Base-by-base conservation (phyloP, 2,797 vertebrate genomes). In the Megalops cyprinoides region DNA sequence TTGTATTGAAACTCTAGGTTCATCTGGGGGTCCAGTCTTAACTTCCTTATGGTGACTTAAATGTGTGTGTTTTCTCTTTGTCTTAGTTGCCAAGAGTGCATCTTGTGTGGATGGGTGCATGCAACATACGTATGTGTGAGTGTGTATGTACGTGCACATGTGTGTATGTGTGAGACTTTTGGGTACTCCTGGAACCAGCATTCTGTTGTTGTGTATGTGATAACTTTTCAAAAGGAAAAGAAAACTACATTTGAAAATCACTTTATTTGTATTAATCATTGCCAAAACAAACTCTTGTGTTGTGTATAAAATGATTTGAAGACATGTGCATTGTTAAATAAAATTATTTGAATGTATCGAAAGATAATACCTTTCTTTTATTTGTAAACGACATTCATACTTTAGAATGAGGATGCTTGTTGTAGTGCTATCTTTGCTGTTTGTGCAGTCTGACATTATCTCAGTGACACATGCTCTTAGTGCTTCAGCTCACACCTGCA, bases 281-380 rank as follows among this genome's bases (percentile, higher is more conserved):
- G 82, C 69, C 82, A 83, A 87, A 87, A 81, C 83, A 78, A 86
- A 82, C 25, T 49, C 76, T 25, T 48, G 25, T 46, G 77, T 48
- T 62, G 28, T 76, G 55, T 74, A 75, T 85, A 71, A 79, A 79
- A 53, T 46, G 58, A 87, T 76, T 87, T 82, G 82, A 79, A 84
- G 79, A 82, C 23, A 78, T 76, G 80, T 80, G 83, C 78, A 84
- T 87, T 84, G 83, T 86, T 87, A 84, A 84, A 86, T 69, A 46
- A 76, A 79, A 83, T 77, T 80, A 60, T 82, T 83, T 84, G 82
- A 84, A 85, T 84, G 84, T 85, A 85, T 39, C 62, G 78, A 56
- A 15, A n/a, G 48, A 28, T 28, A 48, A 12, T 44, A 46, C 37
- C 60, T 53, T 39, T 44, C 56, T 77, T 71, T 42, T 65, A 39